Conservation (phyloP, 2,113 vertebrate genomes). For the Heterotilapia buettikoferi region DNA sequence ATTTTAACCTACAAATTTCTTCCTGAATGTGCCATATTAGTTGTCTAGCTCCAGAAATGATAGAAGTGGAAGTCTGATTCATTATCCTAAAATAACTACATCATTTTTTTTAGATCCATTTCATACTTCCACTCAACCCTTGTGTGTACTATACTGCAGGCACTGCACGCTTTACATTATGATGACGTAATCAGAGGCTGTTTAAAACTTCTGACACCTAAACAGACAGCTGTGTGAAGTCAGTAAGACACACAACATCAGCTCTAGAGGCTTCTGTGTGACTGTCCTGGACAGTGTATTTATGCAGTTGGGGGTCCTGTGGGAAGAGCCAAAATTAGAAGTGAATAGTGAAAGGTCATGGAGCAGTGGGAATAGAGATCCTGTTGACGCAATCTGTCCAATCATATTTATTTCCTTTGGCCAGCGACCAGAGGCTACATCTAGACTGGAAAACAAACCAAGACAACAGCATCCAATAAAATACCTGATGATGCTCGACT, state of each 20-base stretch:
- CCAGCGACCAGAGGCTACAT: constrained; percentile 8
- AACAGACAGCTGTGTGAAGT: neutral
- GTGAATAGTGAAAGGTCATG: constrained; percentile 61
- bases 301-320: constrained; percentile 43
- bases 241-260: neutral
- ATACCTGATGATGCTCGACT: neutral
- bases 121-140: neutral
- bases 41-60: neutral
- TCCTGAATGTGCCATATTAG: neutral
- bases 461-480: constrained; percentile 10
- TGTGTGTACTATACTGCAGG: neutral
- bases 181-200: neutral
- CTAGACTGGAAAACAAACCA: constrained; percentile 26
- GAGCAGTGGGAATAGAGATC: constrained; percentile 59
- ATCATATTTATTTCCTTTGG: constrained; percentile 52
- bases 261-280: constrained; percentile 2
- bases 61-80: neutral
- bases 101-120: neutral
- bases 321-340: constrained; percentile 70
- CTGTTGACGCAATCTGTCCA: constrained; percentile 54
- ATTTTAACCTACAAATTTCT: neutral
- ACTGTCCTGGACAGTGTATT: constrained; percentile 40
- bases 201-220: constrained; percentile 16
- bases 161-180: constrained; percentile 4
- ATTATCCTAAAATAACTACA: neutral